phyloP scores from a whole-genome alignment of 2,888 invertebrate genomes.

The Ophion obscuratus region DNA sequence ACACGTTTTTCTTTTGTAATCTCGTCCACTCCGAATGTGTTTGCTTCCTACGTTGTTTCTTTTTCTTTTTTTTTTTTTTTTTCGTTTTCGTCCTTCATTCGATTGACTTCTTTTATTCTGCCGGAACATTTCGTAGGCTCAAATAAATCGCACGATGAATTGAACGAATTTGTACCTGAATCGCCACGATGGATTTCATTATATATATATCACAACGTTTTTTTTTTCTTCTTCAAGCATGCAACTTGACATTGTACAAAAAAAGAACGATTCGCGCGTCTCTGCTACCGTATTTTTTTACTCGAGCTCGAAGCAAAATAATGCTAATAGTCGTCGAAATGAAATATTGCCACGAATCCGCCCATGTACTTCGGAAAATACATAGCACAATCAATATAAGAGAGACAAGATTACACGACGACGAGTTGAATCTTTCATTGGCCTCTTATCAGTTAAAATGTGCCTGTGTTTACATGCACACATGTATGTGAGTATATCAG shows the following conservation, averaged over 20 bases:
- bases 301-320: conserved; percentile 29
- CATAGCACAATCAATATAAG: conserved; percentile 24
- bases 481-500: background rate
- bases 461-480: background rate
- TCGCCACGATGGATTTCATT: conserved; percentile 36
- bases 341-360: conserved; percentile 49
- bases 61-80: conserved; percentile 29
- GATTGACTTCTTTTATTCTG: conserved; percentile 7
- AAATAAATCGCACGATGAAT: conserved; percentile 30
- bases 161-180: conserved; percentile 64
- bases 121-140: background rate
- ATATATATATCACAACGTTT: background rate
- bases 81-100: conserved; percentile 16
- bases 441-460: conserved; percentile 18
- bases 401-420: conserved; percentile 16
- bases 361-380: conserved; percentile 42
- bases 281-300: conserved; percentile 59
- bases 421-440: conserved; percentile 18
- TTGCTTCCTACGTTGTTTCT: conserved; percentile 12
- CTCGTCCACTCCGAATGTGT: conserved; percentile 15
- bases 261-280: background rate
- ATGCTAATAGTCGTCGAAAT: conserved; percentile 22
- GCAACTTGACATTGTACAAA: conserved; percentile 4
- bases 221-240: conserved; percentile 17
- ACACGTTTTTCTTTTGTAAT: conserved; percentile 12